phyloP scores from a whole-genome alignment of 2,888 invertebrate genomes.

The Lochmaea capreae region DNA sequence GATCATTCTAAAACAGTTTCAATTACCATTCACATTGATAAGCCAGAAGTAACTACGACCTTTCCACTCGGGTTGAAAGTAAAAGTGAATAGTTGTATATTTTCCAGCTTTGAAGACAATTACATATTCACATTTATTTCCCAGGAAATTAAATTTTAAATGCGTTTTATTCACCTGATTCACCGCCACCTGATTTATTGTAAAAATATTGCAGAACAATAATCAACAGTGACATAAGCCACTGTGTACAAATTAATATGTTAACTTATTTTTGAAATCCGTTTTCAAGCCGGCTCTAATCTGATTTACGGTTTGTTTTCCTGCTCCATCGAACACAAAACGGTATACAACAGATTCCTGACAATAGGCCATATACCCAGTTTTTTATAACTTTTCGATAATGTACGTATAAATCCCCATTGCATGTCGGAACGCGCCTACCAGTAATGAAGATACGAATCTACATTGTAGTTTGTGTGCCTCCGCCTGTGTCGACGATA shows the following conservation, averaged over 20 bases:
- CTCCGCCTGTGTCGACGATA: constrained; percentile 23
- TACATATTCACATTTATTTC: too few relatives aligned
- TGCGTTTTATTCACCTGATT: too few relatives aligned
- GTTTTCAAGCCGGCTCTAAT: not conserved
- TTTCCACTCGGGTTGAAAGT: too few relatives aligned
- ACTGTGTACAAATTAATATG: not conserved
- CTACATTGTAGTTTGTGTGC: constrained; percentile 35
- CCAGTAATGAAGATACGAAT: constrained; percentile 34
- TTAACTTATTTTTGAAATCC: not conserved
- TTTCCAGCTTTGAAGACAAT: too few relatives aligned
- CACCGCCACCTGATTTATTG: too few relatives aligned
- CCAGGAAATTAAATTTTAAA: too few relatives aligned
- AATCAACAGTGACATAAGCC: not conserved
- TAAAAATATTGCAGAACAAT: not conserved
- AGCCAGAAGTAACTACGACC: too few relatives aligned
- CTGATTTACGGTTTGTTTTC: not conserved
- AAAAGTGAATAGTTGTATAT: too few relatives aligned
- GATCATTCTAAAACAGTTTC: too few relatives aligned
- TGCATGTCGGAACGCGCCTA: constrained; percentile 6
- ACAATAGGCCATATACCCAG: not conserved
- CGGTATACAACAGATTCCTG: not conserved
- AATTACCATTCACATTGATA: too few relatives aligned
- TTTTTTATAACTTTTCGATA: constrained; percentile 12
- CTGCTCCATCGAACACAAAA: not conserved
- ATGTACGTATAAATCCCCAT: not conserved